A percentile compares a stretch with the other conserved stretches of the same genome.
Conservation (phyloP, 2,113 vertebrate genomes). For the Lagenorhynchus albirostris region DNA sequence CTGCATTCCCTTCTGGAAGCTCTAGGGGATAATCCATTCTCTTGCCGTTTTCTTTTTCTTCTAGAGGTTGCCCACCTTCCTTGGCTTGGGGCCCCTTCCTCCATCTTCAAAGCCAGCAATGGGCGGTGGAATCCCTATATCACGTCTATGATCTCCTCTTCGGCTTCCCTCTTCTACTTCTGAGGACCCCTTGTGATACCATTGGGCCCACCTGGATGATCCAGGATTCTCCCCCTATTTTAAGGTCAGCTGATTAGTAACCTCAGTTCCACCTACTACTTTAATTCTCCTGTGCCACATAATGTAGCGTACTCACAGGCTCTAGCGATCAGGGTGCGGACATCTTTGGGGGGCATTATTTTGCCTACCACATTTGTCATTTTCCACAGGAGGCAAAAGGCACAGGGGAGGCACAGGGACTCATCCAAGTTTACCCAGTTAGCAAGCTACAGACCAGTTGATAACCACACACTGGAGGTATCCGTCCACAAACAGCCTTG, state of each 20-base stretch:
- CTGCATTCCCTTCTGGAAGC: not conserved
- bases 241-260: not conserved
- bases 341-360: not conserved
- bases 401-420: not conserved
- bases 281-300: no score
- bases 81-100: not conserved
- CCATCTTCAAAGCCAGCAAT: not conserved
- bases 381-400: not conserved
- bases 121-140: not conserved
- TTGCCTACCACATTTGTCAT: not conserved
- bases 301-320: fast-evolving
- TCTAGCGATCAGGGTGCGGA: not conserved
- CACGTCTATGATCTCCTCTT: not conserved
- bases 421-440: no score
- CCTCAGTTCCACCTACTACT: not conserved
- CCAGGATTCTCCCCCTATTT: not conserved
- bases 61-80: not conserved
- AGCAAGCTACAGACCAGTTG: not conserved
- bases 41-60: not conserved
- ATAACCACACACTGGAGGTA: not conserved
- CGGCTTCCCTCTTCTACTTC: not conserved
- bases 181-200: not conserved
- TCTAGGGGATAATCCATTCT: not conserved
- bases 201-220: not conserved
- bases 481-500: not conserved